Evolutionary conservation across 1,140 invertebrate species (phyloP).

Genomic region (Rhagoletis zephyria): DNA sequence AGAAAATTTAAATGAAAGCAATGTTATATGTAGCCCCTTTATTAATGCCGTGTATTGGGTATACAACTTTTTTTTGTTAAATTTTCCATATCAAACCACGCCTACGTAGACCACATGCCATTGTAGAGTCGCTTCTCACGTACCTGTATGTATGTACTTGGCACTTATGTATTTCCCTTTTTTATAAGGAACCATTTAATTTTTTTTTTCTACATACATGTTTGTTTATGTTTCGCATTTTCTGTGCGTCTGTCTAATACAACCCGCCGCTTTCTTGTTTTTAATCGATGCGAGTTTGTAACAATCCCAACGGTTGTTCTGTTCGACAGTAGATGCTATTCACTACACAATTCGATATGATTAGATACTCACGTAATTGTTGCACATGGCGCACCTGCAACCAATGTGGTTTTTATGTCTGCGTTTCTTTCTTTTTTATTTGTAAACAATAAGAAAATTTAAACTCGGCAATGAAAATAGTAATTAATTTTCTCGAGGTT

Average conservation of each 20-base stretch:
- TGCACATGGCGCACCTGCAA: constrained; percentile 45
- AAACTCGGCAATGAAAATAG: constrained; percentile 28
- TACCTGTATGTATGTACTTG: neutral
- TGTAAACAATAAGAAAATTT: constrained; percentile 38
- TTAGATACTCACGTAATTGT: neutral
- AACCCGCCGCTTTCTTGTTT: neutral
- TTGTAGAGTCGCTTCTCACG: no score
- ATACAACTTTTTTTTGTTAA: no score
- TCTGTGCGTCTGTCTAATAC: constrained; percentile 27
- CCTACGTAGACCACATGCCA: no score
- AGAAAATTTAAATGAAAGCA: no score
- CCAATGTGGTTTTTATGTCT: constrained; percentile 14
- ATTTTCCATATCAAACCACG: no score
- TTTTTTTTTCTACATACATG: neutral
- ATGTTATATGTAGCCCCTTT: no score
- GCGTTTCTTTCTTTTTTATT: constrained; percentile 1
- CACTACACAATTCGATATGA: constrained; percentile 10
- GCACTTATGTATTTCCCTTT: neutral
- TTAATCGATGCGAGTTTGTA: neutral
- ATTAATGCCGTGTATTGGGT: no score
- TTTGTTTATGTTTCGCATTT: constrained; percentile 29
- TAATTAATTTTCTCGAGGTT: neutral
- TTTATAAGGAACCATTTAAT: neutral
- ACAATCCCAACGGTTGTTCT: neutral
- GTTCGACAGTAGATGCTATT: neutral